These are phyloP conservation scores for Melanotaenia pygmaea DNA, from an alignment of 2,797 vertebrate genomes.

Conservation along the genomic window DNA sequence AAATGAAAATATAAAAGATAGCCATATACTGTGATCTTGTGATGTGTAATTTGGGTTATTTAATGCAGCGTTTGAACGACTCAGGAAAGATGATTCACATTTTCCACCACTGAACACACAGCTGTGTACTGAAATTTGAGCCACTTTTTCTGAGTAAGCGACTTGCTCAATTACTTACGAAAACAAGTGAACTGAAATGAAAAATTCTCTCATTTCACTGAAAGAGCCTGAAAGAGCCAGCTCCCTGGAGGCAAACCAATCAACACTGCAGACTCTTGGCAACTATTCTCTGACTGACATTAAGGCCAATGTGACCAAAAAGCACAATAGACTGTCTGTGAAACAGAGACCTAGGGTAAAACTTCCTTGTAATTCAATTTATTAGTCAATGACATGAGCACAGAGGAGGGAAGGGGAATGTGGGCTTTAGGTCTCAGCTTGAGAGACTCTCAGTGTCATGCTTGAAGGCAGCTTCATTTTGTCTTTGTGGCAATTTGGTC, in stretches of 20 bases:
- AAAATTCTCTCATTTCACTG: conserved; percentile 54
- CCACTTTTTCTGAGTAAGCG: conserved; percentile 32
- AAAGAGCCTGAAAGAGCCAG: conserved; percentile 44
- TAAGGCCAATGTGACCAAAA: conserved; percentile 42
- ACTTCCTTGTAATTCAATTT: conserved; percentile 29
- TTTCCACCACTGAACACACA: conserved; percentile 38
- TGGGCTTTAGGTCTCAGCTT: conserved; percentile 1
- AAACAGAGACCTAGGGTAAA: conserved; percentile 27
- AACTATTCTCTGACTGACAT: conserved; percentile 50
- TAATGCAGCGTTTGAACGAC: conserved; percentile 37
- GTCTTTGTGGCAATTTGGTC: conserved; percentile 21
- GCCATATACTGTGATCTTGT: conserved; percentile 19
- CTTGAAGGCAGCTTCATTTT: conserved; percentile 16
- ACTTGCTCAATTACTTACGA: conserved; percentile 49
- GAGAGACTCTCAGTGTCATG: conserved; percentile 12
- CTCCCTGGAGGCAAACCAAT: conserved; percentile 51
- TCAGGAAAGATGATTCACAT: conserved; percentile 39
- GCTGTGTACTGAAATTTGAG: conserved; percentile 40
- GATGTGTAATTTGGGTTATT: conserved; percentile 35
- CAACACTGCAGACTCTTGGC: conserved; percentile 45
- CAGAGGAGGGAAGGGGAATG: neutral
- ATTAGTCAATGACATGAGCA: conserved; percentile 36
- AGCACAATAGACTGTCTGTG: conserved; percentile 49
- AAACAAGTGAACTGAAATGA: conserved; percentile 61
- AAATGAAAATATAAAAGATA: neutral